These are phyloP conservation scores for Loxodonta africana DNA, from an alignment of 2,113 vertebrate genomes.

Conservation along the genomic window DNA sequence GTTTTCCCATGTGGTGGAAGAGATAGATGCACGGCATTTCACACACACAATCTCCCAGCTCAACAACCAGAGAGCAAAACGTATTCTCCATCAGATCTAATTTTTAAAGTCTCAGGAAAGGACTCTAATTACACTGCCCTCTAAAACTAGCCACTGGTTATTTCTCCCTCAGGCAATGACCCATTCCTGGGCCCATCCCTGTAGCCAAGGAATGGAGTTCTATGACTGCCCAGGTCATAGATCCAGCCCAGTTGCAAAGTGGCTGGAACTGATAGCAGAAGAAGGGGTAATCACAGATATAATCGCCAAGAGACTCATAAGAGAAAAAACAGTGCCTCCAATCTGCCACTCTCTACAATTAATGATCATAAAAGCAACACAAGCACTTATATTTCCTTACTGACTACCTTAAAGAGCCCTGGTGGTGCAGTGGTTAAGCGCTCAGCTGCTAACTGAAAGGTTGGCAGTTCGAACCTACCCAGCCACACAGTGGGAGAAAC, in stretches of 20 bases:
- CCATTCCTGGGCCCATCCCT: too few relatives aligned
- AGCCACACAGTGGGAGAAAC: too few relatives aligned
- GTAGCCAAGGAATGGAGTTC: neutral
- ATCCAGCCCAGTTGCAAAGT: neutral
- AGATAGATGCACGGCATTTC: neutral
- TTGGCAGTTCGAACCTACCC: too few relatives aligned
- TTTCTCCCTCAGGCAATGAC: neutral
- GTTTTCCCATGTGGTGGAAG: neutral
- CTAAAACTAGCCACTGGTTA: neutral
- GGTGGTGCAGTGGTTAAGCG: too few relatives aligned
- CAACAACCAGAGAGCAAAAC: neutral
- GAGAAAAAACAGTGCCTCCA: neutral
- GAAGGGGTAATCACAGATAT: neutral
- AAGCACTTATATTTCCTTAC: conserved; percentile 50
- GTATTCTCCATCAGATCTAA: neutral
- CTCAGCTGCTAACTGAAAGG: too few relatives aligned
- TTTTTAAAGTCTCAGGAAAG: neutral
- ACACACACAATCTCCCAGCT: neutral
- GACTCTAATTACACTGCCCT: neutral
- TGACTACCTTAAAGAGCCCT: neutral
- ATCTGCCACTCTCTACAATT: conserved; percentile 9
- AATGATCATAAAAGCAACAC: conserved; percentile 44
- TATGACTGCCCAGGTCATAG: neutral
- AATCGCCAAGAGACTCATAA: neutral
- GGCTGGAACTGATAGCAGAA: neutral